Percentiles rank a stretch among this genome's conserved stretches.
These are phyloP conservation scores for Melanostoma scalare DNA, from an alignment of 2,888 invertebrate species.

Conservation along the genomic window DNA sequence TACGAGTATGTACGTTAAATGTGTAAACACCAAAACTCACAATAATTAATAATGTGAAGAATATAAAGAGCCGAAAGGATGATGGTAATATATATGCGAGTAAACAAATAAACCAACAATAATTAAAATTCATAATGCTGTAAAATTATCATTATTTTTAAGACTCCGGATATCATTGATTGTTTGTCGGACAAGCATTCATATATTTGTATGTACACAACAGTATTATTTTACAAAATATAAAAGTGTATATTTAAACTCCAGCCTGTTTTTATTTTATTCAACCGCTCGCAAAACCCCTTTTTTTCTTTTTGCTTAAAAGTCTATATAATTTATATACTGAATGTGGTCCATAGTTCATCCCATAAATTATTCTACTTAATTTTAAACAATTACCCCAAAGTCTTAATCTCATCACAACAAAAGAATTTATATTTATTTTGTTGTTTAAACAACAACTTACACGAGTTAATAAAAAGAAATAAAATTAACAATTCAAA, in stretches of 20 bases:
- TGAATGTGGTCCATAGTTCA: neutral
- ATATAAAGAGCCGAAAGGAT: neutral
- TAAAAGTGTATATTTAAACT: neutral
- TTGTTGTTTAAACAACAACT: slow-evolving; percentile 44
- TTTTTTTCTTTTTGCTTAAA: slow-evolving; percentile 11
- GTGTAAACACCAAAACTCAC: slow-evolving; percentile 5
- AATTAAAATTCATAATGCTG: slow-evolving; percentile 56
- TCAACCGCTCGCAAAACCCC: slow-evolving; percentile 43
- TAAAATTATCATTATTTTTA: slow-evolving; percentile 34
- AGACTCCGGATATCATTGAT: slow-evolving; percentile 26
- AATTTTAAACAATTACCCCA: slow-evolving; percentile 60
- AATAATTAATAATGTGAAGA: slow-evolving; percentile 36
- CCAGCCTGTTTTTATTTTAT: neutral
- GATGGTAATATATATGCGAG: neutral
- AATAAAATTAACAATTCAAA: slow-evolving; percentile 64
- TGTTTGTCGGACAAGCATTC: neutral
- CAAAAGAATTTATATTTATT: slow-evolving; percentile 31
- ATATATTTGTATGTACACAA: neutral
- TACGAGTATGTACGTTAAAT: slow-evolving; percentile 8
- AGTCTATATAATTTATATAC: slow-evolving; percentile 4
- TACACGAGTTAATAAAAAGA: slow-evolving; percentile 49
- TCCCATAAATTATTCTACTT: slow-evolving; percentile 50
- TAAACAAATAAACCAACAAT: slow-evolving; percentile 31
- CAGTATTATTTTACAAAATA: neutral
- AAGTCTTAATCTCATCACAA: slow-evolving; percentile 54